A percentile compares a stretch with the other conserved stretches of the same genome.
These are phyloP conservation scores for Tretioscincus oriximinensis DNA, from an alignment of 2,113 vertebrate species.

Conservation along the genomic window DNA sequence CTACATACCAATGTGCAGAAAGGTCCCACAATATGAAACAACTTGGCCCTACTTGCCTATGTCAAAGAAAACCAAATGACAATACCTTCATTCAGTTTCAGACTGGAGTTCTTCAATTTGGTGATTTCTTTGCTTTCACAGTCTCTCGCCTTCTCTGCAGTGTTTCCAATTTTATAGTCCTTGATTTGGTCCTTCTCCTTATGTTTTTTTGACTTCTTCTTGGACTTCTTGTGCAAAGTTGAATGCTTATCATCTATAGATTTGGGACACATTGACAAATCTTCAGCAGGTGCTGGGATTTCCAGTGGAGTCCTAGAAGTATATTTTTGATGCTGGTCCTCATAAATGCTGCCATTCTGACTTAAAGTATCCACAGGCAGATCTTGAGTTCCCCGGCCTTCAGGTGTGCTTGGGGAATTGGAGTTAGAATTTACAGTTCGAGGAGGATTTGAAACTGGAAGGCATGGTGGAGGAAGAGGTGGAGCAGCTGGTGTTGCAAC, in stretches of 20 bases:
- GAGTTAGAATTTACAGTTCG: constrained; percentile 79
- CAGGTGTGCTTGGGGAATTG: constrained; percentile 84
- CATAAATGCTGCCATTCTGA: constrained; percentile 69
- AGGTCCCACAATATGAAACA: neutral
- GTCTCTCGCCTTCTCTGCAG: constrained; percentile 41
- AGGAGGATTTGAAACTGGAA: constrained; percentile 72
- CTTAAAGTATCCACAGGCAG: constrained; percentile 75
- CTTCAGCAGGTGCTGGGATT: constrained; percentile 56
- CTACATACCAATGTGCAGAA: neutral
- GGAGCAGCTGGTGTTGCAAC: constrained; percentile 49
- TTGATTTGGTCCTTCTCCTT: constrained; percentile 79
- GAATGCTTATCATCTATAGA: constrained; percentile 38
- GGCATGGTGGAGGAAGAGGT: constrained; percentile 64
- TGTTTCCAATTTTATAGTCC: constrained; percentile 36
- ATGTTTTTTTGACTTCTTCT: constrained; percentile 85
- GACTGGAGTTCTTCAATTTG: constrained; percentile 36
- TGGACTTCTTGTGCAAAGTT: constrained; percentile 74
- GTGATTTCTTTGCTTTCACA: constrained; percentile 48
- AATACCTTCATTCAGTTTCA: constrained; percentile 64
- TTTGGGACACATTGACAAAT: constrained; percentile 41
- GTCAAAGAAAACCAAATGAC: neutral
- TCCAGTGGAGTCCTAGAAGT: constrained; percentile 70
- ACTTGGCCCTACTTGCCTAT: neutral
- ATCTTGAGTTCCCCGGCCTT: constrained; percentile 84
- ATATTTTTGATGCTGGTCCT: constrained; percentile 77